These are phyloP conservation scores for Xiphorhynchus erythropygius DNA, from an alignment of 2,797 vertebrate species.

Conservation along the genomic window DNA sequence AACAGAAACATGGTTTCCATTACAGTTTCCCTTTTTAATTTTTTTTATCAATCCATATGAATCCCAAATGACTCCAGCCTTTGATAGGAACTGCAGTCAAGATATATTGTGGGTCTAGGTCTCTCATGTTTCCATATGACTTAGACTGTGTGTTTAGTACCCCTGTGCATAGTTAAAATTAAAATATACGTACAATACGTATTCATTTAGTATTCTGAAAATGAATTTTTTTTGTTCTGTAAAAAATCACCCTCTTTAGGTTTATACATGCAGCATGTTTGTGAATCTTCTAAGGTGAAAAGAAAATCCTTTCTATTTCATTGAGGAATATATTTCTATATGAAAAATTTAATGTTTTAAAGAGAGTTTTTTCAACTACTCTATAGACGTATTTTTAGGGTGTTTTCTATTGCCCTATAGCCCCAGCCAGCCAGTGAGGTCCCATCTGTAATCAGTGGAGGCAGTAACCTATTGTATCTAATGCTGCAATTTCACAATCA, in stretches of 20 bases:
- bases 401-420: neutral
- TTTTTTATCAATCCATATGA: slow-evolving; percentile 41
- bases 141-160: slow-evolving; percentile 5
- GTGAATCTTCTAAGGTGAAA: neutral
- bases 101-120: neutral
- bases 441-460: neutral
- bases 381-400: neutral
- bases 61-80: slow-evolving; percentile 12
- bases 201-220: slow-evolving; percentile 4
- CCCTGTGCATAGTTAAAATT: slow-evolving; percentile 16
- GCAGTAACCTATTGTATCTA: neutral
- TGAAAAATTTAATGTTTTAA: neutral
- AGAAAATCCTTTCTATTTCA: neutral
- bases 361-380: neutral
- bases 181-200: slow-evolving; percentile 1
- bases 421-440: neutral
- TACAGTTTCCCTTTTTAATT: slow-evolving; percentile 48
- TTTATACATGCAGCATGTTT: neutral
- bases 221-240: neutral
- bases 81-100: slow-evolving; percentile 46
- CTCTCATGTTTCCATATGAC: neutral
- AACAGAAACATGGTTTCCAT: slow-evolving; percentile 71
- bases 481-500: neutral
- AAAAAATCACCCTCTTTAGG: neutral
- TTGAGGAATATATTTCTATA: neutral